Evolutionary conservation across 2,888 invertebrate genomes (phyloP).

Genomic region (Leptinotarsa tumamoca): DNA sequence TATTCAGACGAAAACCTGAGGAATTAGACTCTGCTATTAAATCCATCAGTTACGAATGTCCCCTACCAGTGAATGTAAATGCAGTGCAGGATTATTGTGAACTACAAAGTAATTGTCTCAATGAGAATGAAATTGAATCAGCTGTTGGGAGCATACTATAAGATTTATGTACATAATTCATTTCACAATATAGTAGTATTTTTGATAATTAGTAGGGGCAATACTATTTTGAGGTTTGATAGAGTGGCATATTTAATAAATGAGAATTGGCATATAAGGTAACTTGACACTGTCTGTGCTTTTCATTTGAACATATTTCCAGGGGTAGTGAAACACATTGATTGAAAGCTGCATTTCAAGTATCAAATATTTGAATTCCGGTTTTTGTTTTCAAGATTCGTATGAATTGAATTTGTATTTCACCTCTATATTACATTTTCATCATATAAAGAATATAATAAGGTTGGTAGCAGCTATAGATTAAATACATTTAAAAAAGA

Average conservation of each 20-base stretch:
- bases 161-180: constrained; percentile 31
- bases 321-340: neutral
- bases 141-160: constrained; percentile 64
- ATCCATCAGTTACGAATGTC: constrained; percentile 60
- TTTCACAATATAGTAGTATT: constrained; percentile 11
- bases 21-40: constrained; percentile 63
- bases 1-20: constrained; percentile 56
- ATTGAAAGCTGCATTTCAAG: too few species aligned
- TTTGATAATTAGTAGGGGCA: constrained; percentile 18
- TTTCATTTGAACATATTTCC: neutral
- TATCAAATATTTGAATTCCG: too few species aligned
- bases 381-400: too few species aligned
- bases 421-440: too few species aligned
- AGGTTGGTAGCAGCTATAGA: too few species aligned
- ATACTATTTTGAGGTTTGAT: constrained; percentile 17
- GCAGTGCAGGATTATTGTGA: constrained; percentile 55
- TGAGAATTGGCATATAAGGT: neutral
- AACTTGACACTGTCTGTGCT: neutral
- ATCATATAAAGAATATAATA: too few species aligned
- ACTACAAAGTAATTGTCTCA: constrained; percentile 57
- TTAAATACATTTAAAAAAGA: too few species aligned
- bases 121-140: constrained; percentile 64
- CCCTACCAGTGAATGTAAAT: constrained; percentile 47
- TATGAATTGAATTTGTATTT: too few species aligned
- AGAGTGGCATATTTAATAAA: neutral